Evolutionary conservation across 2,113 vertebrate species (phyloP).

Genomic region (Murina feae): DNA sequence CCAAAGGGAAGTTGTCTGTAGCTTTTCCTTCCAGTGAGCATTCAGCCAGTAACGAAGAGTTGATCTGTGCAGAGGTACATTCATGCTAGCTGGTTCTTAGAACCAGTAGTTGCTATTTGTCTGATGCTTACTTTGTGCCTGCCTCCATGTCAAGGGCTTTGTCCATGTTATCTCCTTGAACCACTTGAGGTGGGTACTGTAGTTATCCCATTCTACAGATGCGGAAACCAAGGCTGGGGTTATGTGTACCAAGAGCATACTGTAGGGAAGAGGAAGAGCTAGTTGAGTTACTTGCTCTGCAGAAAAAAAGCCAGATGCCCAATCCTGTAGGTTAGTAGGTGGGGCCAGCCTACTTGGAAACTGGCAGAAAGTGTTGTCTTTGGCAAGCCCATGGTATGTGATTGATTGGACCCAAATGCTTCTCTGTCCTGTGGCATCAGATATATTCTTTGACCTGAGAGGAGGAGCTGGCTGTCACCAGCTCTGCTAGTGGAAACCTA

Average conservation of each 20-base stretch:
- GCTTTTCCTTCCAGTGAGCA: background rate
- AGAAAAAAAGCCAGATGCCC: background rate
- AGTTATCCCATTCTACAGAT: background rate
- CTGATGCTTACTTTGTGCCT: background rate
- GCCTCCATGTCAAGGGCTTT: background rate
- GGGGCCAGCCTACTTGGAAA: background rate
- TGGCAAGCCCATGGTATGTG: background rate
- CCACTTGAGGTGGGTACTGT: background rate
- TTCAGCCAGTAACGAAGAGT: background rate
- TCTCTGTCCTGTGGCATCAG: background rate
- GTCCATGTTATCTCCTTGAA: background rate
- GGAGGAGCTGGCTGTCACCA: background rate
- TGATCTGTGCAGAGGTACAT: fast-evolving
- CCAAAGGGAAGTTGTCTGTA: background rate
- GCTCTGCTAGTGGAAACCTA: background rate
- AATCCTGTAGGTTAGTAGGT: background rate
- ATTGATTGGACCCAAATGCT: background rate
- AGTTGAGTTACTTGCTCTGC: background rate
- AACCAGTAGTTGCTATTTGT: background rate
- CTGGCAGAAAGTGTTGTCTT: background rate
- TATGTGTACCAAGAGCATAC: background rate
- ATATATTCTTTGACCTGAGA: background rate
- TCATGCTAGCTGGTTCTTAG: background rate
- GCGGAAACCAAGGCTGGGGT: background rate
- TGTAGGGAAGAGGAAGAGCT: background rate